Conservation (phyloP, 2,888 invertebrate species). For the Syrphus vitripennis region DNA sequence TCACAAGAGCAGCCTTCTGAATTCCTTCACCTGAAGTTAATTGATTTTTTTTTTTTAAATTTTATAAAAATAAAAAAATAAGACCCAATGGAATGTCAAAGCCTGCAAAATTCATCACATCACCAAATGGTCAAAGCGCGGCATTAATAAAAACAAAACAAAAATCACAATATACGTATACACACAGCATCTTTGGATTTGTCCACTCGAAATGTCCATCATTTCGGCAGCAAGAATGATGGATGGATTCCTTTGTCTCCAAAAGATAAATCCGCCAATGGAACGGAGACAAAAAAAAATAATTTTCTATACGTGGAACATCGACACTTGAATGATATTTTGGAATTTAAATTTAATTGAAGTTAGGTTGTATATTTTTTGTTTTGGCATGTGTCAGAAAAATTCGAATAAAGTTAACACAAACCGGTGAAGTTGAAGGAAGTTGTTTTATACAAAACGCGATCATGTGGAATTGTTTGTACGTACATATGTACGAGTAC, state of each 20-base stretch:
- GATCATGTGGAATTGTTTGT: slow-evolving; percentile 19
- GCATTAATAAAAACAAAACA: not conserved
- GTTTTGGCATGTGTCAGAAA: slow-evolving; percentile 42
- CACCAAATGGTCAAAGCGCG: slow-evolving; percentile 37
- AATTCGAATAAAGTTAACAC: slow-evolving; percentile 62
- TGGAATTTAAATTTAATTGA: slow-evolving; percentile 59
- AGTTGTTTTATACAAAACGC: not conserved
- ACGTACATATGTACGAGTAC: no score
- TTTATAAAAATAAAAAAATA: not conserved
- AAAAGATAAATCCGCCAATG: slow-evolving; percentile 14
- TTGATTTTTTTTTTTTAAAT: slow-evolving; percentile 34
- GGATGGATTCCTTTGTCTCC: slow-evolving; percentile 46
- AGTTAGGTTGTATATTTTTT: not conserved
- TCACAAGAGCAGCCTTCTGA: not conserved
- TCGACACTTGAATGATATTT: slow-evolving; percentile 49
- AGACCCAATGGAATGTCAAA: slow-evolving; percentile 28
- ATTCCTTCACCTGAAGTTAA: slow-evolving; percentile 44
- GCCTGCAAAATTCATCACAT: slow-evolving; percentile 64
- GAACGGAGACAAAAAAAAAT: not conserved
- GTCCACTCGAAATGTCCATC: slow-evolving; percentile 48
- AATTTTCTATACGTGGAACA: not conserved
- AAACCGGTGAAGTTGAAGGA: slow-evolving; percentile 6
- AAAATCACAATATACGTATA: not conserved
- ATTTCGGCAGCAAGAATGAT: slow-evolving; percentile 57
- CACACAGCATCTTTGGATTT: not conserved